Conservation (phyloP, 2,113 vertebrate genomes). For the Picathartes gymnocephalus region DNA sequence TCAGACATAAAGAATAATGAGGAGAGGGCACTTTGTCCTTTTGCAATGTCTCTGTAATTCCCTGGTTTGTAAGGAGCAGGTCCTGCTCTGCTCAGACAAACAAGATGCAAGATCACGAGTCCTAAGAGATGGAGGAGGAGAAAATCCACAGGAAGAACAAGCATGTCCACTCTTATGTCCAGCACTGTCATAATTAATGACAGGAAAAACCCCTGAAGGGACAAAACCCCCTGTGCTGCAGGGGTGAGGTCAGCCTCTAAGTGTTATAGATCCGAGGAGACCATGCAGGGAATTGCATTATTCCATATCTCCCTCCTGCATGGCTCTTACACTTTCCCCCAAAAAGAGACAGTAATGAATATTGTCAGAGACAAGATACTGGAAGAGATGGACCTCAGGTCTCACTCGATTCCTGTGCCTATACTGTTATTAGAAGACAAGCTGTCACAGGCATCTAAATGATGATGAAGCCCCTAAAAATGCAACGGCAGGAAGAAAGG, state of each 20-base stretch:
- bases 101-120: not conserved
- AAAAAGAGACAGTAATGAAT: constrained; percentile 28
- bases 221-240: not conserved
- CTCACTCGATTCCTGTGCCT: not conserved
- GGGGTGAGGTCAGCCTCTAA: constrained; percentile 30
- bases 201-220: not conserved
- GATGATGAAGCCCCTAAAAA: not conserved
- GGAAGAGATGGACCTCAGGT: constrained; percentile 9
- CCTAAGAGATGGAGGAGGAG: not conserved
- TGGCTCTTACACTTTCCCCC: not conserved
- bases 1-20: not conserved
- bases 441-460: not conserved
- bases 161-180: not conserved
- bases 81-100: not conserved
- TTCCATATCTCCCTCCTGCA: not conserved
- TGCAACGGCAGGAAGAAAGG: not conserved
- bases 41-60: not conserved
- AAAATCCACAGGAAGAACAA: not conserved
- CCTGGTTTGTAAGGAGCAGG: not conserved
- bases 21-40: not conserved
- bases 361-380: constrained; percentile 29
- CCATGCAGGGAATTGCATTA: constrained; percentile 30
- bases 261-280: constrained; percentile 8
- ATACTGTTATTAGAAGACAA: not conserved
- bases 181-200: constrained; percentile 36